A percentile compares a stretch with the other conserved stretches of the same genome.
Evolutionary conservation across 2,888 invertebrate species (phyloP).

Genomic region (Dryadula phaetusa): DNA sequence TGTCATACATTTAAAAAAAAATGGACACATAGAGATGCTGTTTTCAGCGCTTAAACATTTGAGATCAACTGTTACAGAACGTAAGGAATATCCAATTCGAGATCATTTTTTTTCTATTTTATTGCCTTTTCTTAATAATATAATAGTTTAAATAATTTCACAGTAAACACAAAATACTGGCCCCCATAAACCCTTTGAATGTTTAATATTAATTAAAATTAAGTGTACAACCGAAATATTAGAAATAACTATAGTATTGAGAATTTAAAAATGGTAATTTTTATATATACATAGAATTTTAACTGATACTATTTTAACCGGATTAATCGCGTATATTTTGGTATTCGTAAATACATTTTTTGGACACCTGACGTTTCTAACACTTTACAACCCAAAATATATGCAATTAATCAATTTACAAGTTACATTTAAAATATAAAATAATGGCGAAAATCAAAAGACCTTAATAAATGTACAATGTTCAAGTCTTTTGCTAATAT

Average conservation of each 20-base stretch:
- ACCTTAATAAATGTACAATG: too few relatives aligned
- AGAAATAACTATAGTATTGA: constrained; percentile 24
- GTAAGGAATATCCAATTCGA: constrained; percentile 61
- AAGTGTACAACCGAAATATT: constrained; percentile 20
- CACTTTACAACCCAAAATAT: too few relatives aligned
- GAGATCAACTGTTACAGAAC: constrained; percentile 46
- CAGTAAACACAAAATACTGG: constrained; percentile 65
- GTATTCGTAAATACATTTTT: too few relatives aligned
- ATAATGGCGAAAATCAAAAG: too few relatives aligned
- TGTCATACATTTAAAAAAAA: not conserved
- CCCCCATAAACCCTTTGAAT: constrained; percentile 51
- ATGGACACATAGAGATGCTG: not conserved
- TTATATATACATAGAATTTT: too few relatives aligned
- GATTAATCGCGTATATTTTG: too few relatives aligned
- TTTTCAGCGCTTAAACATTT: constrained; percentile 26
- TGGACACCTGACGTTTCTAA: too few relatives aligned
- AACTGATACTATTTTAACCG: too few relatives aligned
- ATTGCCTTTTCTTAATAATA: constrained; percentile 38
- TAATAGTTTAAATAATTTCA: constrained; percentile 56
- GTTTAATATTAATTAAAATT: not conserved
- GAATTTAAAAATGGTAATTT: constrained; percentile 14
- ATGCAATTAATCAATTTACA: too few relatives aligned
- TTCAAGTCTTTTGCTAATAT: too few relatives aligned
- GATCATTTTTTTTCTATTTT: constrained; percentile 59
- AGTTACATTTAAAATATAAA: too few relatives aligned